Evolutionary conservation across 2,113 vertebrate species (phyloP), one percentile per base, ranked within the genome.

Genomic region (Cebus imitator): DNA sequence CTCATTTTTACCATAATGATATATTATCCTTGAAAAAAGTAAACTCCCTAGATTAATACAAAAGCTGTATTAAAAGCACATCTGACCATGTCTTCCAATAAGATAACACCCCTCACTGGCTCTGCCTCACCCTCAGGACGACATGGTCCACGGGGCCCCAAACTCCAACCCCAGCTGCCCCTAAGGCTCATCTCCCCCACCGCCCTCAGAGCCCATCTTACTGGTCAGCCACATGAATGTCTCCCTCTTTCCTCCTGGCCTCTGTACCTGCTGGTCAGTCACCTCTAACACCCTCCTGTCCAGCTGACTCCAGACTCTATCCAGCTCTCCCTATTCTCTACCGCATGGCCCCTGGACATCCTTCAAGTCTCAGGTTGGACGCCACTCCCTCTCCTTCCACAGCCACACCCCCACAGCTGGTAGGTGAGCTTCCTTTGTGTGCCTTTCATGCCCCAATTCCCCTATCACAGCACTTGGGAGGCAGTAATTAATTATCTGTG

Each of bases 311-410:
- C 18, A 32, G 48, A 75, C 32, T 14, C 37, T 3, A 5, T 20
- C 58, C 11, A 66, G 58, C 20, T 30, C 10, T 30, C 35, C 27
- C 16, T n/a, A 21, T 40, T n/a, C 30, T 32, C 66, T 2, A 25
- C 8, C 16, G 6, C 0, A 1, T 6, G 1, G n/a, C 7, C 50
- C 57, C 12, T 27, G 40, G 35, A 14, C 30, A 48, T 5, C 2
- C 5, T n/a, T 48, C 37, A 43, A 21, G 48, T 73, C n/a, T 55
- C 10, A 16, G 61, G n/a, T 20, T n/a, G 61, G 70, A 66, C 52
- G 3, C 21, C 32, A 16, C 4, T 3, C 25, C 50, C 27, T 73
- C 78, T 78, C 76, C 13, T 37, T 17, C 52, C 27, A 43, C 12
- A 13, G 64, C 87, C 43, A 17, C 32, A 48, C 6, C 7, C 72